These are phyloP conservation scores for Connochaetes taurinus DNA, from an alignment of 2,113 vertebrate species.

Conservation along the genomic window DNA sequence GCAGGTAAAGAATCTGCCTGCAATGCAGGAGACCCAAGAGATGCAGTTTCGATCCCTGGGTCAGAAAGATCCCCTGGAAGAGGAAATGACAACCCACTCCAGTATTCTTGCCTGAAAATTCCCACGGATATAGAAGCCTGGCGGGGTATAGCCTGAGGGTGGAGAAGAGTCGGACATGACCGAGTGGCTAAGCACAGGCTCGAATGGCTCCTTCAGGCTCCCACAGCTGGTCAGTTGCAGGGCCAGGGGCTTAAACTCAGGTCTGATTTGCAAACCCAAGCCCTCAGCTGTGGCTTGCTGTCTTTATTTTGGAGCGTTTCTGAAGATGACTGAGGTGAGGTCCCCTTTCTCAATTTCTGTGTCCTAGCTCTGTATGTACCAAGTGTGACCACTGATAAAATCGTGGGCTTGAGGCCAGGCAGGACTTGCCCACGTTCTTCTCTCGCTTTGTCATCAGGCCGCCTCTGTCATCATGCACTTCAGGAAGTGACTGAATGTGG, in stretches of 20 bases:
- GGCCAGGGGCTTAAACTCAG: background rate
- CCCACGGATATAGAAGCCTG: background rate
- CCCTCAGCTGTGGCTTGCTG: background rate
- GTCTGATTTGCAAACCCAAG: background rate
- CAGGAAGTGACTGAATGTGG: background rate
- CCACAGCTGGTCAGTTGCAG: background rate
- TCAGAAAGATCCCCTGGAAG: background rate
- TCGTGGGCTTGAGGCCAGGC: background rate
- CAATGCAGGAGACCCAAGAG: background rate
- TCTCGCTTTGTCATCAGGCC: background rate
- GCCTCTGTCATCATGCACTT: background rate
- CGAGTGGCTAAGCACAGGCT: background rate
- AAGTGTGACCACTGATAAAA: background rate
- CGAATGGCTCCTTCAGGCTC: background rate
- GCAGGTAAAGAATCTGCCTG: background rate
- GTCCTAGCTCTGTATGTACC: background rate
- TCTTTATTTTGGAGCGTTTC: background rate
- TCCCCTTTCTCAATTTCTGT: background rate
- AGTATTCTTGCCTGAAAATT: background rate
- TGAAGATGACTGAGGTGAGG: background rate
- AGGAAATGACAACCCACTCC: background rate
- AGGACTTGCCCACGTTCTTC: background rate
- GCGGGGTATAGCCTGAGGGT: background rate
- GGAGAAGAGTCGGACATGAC: background rate
- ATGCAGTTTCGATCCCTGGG: background rate